A percentile compares a stretch with the other conserved stretches of the same genome.
Conservation (phyloP, 2,797 vertebrate species). For the Gymnocypris eckloni region DNA sequence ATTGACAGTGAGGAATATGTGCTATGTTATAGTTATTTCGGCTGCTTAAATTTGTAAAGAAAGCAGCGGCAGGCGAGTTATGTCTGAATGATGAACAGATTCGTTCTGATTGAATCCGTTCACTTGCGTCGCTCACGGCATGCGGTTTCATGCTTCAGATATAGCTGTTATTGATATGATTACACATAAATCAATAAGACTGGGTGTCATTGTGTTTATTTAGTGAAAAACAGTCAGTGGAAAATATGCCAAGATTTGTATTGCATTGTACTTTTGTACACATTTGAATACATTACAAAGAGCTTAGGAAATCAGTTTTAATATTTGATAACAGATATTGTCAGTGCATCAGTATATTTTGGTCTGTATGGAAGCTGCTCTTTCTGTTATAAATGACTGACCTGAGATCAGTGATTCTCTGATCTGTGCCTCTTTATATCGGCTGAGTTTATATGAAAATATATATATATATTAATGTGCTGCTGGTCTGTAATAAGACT, state of each 20-base stretch:
- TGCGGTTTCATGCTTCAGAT: background rate
- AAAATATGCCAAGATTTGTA: background rate
- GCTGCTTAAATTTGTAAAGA: background rate
- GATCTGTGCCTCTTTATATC: background rate
- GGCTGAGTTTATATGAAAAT: background rate
- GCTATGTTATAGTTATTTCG: background rate
- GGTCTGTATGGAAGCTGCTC: background rate
- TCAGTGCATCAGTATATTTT: background rate
- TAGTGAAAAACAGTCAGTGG: background rate
- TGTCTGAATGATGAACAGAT: background rate
- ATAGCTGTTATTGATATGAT: background rate
- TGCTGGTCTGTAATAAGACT: background rate
- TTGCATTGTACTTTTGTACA: background rate
- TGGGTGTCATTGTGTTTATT: background rate
- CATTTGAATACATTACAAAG: background rate
- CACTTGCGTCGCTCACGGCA: background rate
- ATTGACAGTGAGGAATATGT: background rate
- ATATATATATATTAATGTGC: too few relatives aligned
- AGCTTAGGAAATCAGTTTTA: too few relatives aligned
- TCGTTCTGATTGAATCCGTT: background rate
- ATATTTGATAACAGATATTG: background rate
- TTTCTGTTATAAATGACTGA: background rate
- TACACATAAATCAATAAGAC: background rate
- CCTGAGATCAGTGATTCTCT: background rate
- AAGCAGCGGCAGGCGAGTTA: background rate